Evolutionary conservation across 2,797 vertebrate species (phyloP).

Genomic region (Sebastes minor): DNA sequence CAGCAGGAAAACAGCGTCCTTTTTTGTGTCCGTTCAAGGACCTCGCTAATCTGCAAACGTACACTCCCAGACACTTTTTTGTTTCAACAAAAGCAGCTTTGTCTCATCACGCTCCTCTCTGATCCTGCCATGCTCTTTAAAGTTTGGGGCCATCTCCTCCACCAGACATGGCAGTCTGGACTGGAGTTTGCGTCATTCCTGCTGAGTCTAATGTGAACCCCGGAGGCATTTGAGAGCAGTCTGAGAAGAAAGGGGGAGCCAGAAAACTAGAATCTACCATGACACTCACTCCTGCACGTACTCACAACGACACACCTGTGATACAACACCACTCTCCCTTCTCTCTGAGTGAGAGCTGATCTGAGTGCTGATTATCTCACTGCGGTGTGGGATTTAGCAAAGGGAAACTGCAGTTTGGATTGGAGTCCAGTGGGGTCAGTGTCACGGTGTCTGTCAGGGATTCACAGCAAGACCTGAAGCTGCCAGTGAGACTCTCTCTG

Average conservation of each 20-base stretch:
- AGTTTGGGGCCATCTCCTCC: not conserved
- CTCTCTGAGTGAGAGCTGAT: not conserved
- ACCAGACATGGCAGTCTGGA: slow-evolving; percentile 7
- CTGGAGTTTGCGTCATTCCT: slow-evolving; percentile 23
- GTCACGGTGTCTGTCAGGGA: not conserved
- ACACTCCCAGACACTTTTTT: slow-evolving; percentile 10
- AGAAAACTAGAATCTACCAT: not conserved
- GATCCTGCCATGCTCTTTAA: slow-evolving; percentile 24
- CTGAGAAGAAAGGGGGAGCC: not conserved
- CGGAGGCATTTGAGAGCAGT: not conserved
- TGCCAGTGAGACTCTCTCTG: not conserved
- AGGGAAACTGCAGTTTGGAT: slow-evolving; percentile 1
- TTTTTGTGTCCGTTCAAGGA: not conserved
- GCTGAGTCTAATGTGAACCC: slow-evolving; percentile 30
- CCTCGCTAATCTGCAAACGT: not conserved
- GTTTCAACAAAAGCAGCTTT: slow-evolving; percentile 25
- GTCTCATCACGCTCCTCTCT: slow-evolving; percentile 30
- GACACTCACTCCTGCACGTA: not conserved
- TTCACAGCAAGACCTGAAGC: slow-evolving; percentile 3
- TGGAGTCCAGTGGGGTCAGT: slow-evolving; percentile 1
- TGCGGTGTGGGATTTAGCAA: not conserved
- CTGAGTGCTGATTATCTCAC: slow-evolving; percentile 6
- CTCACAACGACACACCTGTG: slow-evolving; percentile 18
- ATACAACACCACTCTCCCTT: not conserved
- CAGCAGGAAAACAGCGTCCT: not conserved